Conservation (phyloP, 2,797 vertebrate species). For the Rhynchotus rufescens region DNA sequence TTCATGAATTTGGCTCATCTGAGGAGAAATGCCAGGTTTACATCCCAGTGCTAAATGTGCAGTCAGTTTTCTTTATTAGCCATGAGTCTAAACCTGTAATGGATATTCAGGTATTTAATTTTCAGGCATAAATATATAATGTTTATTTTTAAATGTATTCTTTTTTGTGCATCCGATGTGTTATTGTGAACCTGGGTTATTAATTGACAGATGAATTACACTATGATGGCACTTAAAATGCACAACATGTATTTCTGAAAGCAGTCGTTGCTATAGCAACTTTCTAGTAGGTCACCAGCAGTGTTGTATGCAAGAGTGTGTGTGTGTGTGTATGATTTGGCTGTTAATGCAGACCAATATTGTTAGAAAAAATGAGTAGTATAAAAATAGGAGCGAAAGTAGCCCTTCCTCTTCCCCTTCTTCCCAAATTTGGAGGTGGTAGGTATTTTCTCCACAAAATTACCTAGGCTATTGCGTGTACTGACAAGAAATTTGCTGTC, state of each 20-base stretch:
- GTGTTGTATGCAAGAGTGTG: conserved; percentile 75
- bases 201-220: conserved; percentile 85
- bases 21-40: not conserved
- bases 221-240: conserved; percentile 95
- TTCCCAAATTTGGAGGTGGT: not conserved
- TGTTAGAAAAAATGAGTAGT: conserved; percentile 83
- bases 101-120: conserved; percentile 7
- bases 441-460: too few species aligned
- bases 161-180: conserved; percentile 26
- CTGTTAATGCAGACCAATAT: conserved; percentile 87
- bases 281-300: conserved; percentile 93
- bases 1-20: not conserved
- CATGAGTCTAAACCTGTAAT: not conserved
- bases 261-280: conserved; percentile 90
- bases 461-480: not conserved
- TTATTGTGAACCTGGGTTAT: conserved; percentile 72
- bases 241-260: conserved; percentile 95
- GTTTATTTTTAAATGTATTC: not conserved
- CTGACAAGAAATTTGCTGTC: not conserved
- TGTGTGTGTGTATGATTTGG: conserved; percentile 91
- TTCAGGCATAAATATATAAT: not conserved
- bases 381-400: conserved; percentile 57
- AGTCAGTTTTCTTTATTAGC: not conserved
- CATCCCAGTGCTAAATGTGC: not conserved
- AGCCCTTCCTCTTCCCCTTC: conserved; percentile 56